A percentile compares a stretch with the other conserved stretches of the same genome.
Evolutionary conservation across 2,797 vertebrate genomes (phyloP).

Genomic region (Epinephelus malabaricus): DNA sequence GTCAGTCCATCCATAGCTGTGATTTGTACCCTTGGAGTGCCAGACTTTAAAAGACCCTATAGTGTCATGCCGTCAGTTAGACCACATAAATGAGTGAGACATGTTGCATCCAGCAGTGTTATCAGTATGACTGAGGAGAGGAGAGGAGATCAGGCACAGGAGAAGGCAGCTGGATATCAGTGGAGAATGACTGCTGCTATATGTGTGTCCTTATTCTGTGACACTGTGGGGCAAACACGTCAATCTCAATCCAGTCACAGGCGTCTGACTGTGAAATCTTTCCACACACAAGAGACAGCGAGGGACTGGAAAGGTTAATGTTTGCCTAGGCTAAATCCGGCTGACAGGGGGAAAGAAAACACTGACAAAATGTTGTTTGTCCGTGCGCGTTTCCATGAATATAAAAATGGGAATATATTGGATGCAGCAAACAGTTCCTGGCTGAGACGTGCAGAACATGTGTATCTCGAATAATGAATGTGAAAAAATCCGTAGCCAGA

Average conservation of each 20-base stretch:
- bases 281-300: constrained; percentile 35
- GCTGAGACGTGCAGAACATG: constrained; percentile 10
- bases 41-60: too few relatives aligned
- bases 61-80: background rate
- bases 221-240: constrained; percentile 57
- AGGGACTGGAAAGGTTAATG: constrained; percentile 52
- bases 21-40: background rate
- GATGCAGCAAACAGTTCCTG: constrained; percentile 12
- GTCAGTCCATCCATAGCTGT: background rate
- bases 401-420: constrained; percentile 15
- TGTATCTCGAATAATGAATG: constrained; percentile 25
- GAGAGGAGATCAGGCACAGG: background rate
- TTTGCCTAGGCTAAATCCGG: constrained; percentile 53
- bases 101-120: background rate
- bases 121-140: background rate
- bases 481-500: constrained; percentile 50
- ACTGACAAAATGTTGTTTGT: constrained; percentile 22
- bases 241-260: constrained; percentile 55
- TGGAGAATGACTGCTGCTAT: constrained; percentile 30
- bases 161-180: constrained; percentile 1
- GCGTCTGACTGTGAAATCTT: constrained; percentile 56
- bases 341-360: constrained; percentile 45
- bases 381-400: constrained; percentile 7
- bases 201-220: constrained; percentile 37
- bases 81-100: background rate